phyloP scores from a whole-genome alignment of 2,888 invertebrate genomes.

The Abrostola triplasia region DNA sequence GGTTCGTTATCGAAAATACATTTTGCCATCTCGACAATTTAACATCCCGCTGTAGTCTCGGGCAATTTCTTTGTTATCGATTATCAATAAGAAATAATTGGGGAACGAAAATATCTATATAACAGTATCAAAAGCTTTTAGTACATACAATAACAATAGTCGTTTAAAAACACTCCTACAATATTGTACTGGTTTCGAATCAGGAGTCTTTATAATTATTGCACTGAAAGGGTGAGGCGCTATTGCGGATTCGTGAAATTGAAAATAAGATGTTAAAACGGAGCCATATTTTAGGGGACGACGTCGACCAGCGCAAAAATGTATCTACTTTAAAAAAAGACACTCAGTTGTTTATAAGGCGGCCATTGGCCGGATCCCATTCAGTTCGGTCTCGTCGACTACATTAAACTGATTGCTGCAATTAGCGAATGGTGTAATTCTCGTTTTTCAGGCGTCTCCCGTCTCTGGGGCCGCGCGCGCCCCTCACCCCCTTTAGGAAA shows the following conservation, averaged over 20 bases:
- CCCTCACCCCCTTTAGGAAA: slow-evolving; percentile 74
- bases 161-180: slow-evolving; percentile 40
- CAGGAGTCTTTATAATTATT: slow-evolving; percentile 47
- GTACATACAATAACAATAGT: slow-evolving; percentile 48
- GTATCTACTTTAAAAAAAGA: slow-evolving; percentile 59
- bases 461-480: slow-evolving; percentile 55
- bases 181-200: slow-evolving; percentile 42
- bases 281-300: slow-evolving; percentile 46
- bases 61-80: slow-evolving; percentile 39
- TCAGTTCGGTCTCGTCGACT: slow-evolving; percentile 82
- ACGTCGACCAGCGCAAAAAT: slow-evolving; percentile 40
- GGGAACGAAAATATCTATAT: slow-evolving; percentile 35
- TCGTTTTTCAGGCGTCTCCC: slow-evolving; percentile 82
- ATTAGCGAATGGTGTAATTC: slow-evolving; percentile 87
- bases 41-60: slow-evolving; percentile 13
- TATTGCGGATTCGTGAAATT: slow-evolving; percentile 32
- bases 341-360: slow-evolving; percentile 73
- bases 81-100: slow-evolving; percentile 51
- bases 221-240: slow-evolving; percentile 25
- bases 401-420: slow-evolving; percentile 88
- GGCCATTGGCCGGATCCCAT: slow-evolving; percentile 74
- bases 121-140: slow-evolving; percentile 33
- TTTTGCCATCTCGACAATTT: slow-evolving; percentile 22
- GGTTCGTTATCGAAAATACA: slow-evolving; percentile 20
- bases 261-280: slow-evolving; percentile 48